phyloP scores from a whole-genome alignment of 35 echinoderm and acorn worm genomes.

The Apostichopus californicus region DNA sequence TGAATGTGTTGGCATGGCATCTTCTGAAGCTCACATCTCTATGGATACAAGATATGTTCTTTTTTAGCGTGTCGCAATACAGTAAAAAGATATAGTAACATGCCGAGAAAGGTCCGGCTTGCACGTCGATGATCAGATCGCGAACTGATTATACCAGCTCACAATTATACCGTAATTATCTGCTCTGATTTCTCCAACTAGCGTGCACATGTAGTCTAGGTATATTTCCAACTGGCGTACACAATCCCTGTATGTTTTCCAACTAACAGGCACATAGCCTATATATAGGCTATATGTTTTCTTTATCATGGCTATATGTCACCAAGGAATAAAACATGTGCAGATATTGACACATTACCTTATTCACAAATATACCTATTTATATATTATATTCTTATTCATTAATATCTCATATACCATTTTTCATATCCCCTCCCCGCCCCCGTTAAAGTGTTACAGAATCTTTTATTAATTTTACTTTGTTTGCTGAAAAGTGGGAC shows the following conservation, averaged over 20 bases:
- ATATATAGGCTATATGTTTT: no score
- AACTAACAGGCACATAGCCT: no score
- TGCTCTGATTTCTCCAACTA: no score
- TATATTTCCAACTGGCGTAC: no score
- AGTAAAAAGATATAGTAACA: background rate
- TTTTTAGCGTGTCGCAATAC: background rate
- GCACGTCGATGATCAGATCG: no score
- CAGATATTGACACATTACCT: background rate
- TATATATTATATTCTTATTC: background rate
- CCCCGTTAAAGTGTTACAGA: background rate
- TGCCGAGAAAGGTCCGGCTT: background rate
- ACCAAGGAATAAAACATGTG: background rate
- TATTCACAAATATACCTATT: background rate
- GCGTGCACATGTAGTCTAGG: no score
- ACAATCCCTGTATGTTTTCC: no score
- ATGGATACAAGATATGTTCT: background rate
- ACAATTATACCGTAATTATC: no score
- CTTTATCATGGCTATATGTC: background rate
- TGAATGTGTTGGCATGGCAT: no score
- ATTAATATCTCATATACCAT: background rate
- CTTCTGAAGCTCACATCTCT: background rate
- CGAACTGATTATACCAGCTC: no score
- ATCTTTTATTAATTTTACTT: background rate
- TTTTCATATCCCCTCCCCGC: background rate
- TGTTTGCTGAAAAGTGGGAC: background rate